A percentile compares a stretch with the other conserved stretches of the same genome.
Evolutionary conservation across 2,888 invertebrate species (phyloP).

Genomic region (Mesorhabditis sp.): DNA sequence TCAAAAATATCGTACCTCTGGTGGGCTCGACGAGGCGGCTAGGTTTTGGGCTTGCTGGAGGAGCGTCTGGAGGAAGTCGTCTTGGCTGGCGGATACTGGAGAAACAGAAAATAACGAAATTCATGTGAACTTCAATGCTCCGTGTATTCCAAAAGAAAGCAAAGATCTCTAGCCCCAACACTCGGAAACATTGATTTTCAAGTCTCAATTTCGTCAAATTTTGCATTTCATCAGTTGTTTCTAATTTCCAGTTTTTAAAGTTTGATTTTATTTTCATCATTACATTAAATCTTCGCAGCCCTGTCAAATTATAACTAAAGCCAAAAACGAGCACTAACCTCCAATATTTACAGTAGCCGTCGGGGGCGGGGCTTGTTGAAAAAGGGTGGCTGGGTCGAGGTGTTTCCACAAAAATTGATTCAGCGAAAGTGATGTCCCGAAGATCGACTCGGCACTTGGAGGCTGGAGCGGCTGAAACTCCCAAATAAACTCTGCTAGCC

Average conservation of each 20-base stretch:
- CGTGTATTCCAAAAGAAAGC: no score
- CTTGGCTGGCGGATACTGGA: slow-evolving; percentile 17
- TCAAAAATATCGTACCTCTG: slow-evolving; percentile 21
- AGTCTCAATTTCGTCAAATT: no score
- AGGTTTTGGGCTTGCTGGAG: slow-evolving; percentile 36
- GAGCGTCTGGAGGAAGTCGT: slow-evolving; percentile 32
- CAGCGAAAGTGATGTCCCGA: not conserved
- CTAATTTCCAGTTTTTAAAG: not conserved
- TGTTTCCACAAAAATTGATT: not conserved
- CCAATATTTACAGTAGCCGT: not conserved
- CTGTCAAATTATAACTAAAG: no score
- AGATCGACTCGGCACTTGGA: not conserved
- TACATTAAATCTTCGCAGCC: no score
- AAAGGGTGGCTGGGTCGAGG: slow-evolving; percentile 4
- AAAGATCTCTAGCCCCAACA: no score
- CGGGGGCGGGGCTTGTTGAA: not conserved
- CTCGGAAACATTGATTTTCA: no score
- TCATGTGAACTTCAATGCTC: no score
- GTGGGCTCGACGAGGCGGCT: slow-evolving; percentile 25
- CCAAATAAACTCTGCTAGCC: no score
- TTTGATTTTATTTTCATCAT: no score
- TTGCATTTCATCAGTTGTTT: no score
- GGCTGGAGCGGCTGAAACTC: not conserved
- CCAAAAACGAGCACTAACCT: no score
- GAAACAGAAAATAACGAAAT: no score